Conservation (phyloP, 2,797 vertebrate genomes). For the Anas capensis region DNA sequence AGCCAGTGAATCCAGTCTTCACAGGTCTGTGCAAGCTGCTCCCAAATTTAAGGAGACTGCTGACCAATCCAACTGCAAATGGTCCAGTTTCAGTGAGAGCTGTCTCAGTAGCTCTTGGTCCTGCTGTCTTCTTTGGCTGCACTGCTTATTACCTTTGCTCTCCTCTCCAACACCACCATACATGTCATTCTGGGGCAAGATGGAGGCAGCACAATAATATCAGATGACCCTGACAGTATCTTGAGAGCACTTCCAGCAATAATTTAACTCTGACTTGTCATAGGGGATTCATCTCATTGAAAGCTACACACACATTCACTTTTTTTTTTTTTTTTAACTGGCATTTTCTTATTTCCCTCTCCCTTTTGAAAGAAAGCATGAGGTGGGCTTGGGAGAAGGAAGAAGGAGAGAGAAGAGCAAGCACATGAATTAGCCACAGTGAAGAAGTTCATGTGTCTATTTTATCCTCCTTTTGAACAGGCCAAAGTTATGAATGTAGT, state of each 20-base stretch:
- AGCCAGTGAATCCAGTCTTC: not conserved
- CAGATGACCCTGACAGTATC: not conserved
- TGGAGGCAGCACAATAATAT: accelerated
- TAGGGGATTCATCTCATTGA: not conserved
- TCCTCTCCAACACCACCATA: not conserved
- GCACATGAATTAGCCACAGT: constrained; percentile 3
- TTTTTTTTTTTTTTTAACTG: not conserved
- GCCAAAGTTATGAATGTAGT: not conserved
- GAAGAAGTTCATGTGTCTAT: not conserved
- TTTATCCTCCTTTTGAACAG: constrained; percentile 4
- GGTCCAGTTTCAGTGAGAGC: not conserved
- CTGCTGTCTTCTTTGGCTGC: not conserved
- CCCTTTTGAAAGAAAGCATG: not conserved
- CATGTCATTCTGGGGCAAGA: not conserved
- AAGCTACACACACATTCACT: not conserved
- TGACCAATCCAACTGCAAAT: accelerated
- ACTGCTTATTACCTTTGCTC: not conserved
- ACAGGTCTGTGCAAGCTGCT: not conserved
- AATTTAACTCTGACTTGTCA: constrained; percentile 25
- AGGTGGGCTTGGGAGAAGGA: not conserved
- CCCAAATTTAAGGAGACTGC: not conserved
- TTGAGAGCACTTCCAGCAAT: constrained; percentile 17
- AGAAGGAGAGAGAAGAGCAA: not conserved
- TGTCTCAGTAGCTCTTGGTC: not conserved
- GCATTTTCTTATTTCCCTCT: not conserved